These are phyloP conservation scores for Digitonthophagus gazella DNA, from an alignment of 2,888 invertebrate species.

Conservation along the genomic window DNA sequence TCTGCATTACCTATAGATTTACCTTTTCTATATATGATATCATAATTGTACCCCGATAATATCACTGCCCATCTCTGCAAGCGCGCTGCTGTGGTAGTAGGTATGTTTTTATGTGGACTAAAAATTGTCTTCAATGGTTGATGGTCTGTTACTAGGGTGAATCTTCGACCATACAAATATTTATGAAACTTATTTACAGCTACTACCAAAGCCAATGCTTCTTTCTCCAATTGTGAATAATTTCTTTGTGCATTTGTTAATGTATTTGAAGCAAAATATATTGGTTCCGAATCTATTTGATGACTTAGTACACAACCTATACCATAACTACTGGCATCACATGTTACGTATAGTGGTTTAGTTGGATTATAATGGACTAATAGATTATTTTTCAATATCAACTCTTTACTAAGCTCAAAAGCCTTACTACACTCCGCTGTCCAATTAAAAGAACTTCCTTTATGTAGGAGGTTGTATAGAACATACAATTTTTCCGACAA, in stretches of 20 bases:
- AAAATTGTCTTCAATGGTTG: no score
- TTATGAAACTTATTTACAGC: neutral
- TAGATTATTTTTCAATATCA: no score
- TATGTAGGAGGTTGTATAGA: neutral
- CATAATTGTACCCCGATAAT: no score
- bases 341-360: neutral
- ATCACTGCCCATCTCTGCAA: no score
- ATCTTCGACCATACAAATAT: neutral
- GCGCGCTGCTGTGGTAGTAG: no score
- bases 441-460: neutral
- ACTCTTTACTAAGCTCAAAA: no score
- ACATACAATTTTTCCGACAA: neutral
- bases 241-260: neutral
- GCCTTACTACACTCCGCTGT: no score
- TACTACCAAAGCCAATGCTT: neutral
- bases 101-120: no score
- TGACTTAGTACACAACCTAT: neutral
- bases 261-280: neutral
- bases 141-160: no score
- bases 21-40: no score
- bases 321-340: neutral
- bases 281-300: neutral
- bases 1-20: no score
- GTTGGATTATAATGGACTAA: conserved; percentile 1
- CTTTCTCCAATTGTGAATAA: neutral